These are phyloP conservation scores for Ennomos quercinarius DNA, from an alignment of 2,888 invertebrate species.

Conservation along the genomic window DNA sequence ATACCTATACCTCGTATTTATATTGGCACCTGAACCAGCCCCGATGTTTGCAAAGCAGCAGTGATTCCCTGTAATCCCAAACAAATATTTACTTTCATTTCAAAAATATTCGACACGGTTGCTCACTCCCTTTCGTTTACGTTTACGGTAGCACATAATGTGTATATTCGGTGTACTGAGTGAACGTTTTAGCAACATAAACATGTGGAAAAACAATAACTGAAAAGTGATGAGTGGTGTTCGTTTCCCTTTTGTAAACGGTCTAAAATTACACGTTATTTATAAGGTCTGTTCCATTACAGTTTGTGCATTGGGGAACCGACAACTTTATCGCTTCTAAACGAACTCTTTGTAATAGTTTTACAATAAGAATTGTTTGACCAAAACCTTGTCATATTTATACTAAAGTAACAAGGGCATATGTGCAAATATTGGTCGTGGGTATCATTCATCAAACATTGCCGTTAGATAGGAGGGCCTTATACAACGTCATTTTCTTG, in stretches of 20 bases:
- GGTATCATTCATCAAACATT: slow-evolving; percentile 12
- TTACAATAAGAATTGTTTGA: no score
- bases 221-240: slow-evolving; percentile 4
- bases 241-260: slow-evolving; percentile 8
- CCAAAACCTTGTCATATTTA: no score
- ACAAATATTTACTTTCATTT: slow-evolving; percentile 62
- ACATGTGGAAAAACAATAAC: slow-evolving; percentile 15
- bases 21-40: slow-evolving; percentile 40
- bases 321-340: not conserved
- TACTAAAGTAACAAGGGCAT: slow-evolving; percentile 6
- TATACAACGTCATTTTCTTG: no score
- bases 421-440: slow-evolving; percentile 12
- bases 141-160: slow-evolving; percentile 19
- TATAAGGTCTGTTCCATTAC: no score
- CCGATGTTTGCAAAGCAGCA: slow-evolving; percentile 47
- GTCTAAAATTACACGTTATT: slow-evolving; percentile 1
- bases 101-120: slow-evolving; percentile 45
- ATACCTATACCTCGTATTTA: slow-evolving; percentile 23
- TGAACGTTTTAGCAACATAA: slow-evolving; percentile 24
- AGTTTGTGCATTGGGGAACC: no score
- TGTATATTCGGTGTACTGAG: slow-evolving; percentile 10
- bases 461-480: no score
- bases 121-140: slow-evolving; percentile 37
- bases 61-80: slow-evolving; percentile 58
- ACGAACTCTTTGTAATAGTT: no score